Percentiles rank a stretch among this genome's conserved stretches.
Evolutionary conservation across 2,888 invertebrate genomes (phyloP).

Genomic region (Griposia aprilina): DNA sequence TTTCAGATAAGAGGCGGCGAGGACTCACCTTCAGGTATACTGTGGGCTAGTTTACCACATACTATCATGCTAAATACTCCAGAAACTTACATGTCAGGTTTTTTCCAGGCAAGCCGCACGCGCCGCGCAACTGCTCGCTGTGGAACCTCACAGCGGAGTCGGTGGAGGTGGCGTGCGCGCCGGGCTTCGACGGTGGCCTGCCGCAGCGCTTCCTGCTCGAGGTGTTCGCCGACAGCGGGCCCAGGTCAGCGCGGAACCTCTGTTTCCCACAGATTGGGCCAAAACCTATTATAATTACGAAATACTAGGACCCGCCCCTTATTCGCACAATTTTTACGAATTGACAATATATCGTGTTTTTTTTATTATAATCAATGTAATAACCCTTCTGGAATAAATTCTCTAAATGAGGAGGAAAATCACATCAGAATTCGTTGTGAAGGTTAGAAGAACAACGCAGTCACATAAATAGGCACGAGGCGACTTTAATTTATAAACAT

Average conservation of each 20-base stretch:
- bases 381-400: background rate
- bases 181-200: conserved; percentile 97
- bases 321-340: background rate
- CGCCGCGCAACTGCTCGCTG: conserved; percentile 95
- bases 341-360: background rate
- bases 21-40: background rate
- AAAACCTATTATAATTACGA: background rate
- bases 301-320: background rate
- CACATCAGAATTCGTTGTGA: background rate
- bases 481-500: background rate
- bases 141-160: conserved; percentile 96
- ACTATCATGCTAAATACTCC: background rate
- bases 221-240: conserved; percentile 90
- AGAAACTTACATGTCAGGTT: background rate
- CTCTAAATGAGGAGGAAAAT: background rate
- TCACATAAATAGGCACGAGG: background rate
- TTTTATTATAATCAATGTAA: background rate
- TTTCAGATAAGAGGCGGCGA: background rate
- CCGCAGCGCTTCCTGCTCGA: conserved; percentile 96
- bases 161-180: conserved; percentile 95
- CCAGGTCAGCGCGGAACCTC: conserved; percentile 71
- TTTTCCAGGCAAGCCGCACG: conserved; percentile 94
- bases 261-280: background rate
- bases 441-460: background rate
- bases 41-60: background rate